Evolutionary conservation across 2,113 vertebrate genomes (phyloP).

Genomic region (Brachypodius melanocephalos): DNA sequence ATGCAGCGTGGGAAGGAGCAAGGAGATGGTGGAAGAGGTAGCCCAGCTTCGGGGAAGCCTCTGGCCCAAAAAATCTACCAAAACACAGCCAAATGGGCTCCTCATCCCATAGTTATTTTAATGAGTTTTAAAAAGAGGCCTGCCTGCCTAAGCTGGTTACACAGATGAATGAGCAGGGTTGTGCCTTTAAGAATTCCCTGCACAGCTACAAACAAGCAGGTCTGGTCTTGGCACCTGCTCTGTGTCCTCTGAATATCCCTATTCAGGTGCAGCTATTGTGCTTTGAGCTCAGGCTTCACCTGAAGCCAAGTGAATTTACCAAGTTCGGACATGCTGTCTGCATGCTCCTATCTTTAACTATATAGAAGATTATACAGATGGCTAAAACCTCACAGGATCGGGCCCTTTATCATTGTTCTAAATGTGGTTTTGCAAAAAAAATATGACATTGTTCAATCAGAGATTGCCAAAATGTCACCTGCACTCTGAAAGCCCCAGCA

Average conservation of each 20-base stretch:
- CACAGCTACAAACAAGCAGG: neutral
- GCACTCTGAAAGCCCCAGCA: neutral
- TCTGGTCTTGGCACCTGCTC: neutral
- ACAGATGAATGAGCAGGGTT: neutral
- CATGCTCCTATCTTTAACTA: neutral
- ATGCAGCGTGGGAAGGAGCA: neutral
- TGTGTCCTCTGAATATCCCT: neutral
- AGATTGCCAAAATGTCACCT: neutral
- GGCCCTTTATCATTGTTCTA: neutral
- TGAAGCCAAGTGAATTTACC: neutral
- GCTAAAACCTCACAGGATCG: neutral
- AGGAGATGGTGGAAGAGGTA: neutral
- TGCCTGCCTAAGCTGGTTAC: neutral
- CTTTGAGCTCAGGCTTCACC: neutral
- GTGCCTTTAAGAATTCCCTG: neutral
- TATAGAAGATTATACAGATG: neutral
- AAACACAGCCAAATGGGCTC: neutral
- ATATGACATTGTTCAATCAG: neutral
- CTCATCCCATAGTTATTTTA: neutral
- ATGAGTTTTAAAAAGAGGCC: neutral
- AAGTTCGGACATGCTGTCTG: neutral
- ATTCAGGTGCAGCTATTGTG: neutral
- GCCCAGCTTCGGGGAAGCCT: neutral
- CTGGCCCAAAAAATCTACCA: neutral
- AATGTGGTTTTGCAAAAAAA: neutral